phyloP scores from a whole-genome alignment of 1,140 invertebrate species.

The Papilio aristodemus region DNA sequence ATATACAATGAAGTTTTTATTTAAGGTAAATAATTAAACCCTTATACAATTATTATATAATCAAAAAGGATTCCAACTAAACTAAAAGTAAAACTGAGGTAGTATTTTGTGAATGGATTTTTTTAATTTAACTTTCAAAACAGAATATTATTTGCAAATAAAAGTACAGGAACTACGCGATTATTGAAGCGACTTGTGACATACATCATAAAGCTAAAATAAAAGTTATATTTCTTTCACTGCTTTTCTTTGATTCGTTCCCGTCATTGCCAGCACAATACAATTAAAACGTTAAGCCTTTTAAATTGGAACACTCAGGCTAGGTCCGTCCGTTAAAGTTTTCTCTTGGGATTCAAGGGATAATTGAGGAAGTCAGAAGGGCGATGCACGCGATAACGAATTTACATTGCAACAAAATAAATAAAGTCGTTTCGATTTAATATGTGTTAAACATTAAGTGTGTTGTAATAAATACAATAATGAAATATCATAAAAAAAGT shows the following conservation, averaged over 20 bases:
- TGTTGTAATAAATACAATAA: too few species aligned
- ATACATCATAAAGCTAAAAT: background rate
- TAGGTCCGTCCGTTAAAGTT: background rate
- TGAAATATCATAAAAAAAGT: too few species aligned
- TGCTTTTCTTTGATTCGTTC: background rate
- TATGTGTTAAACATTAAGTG: background rate
- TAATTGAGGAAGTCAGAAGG: constrained; percentile 16
- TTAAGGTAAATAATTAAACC: too few species aligned
- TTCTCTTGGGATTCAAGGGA: constrained; percentile 20
- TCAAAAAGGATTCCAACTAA: too few species aligned
- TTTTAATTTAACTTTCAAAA: too few species aligned
- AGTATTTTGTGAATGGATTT: too few species aligned
- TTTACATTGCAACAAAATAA: constrained; percentile 17
- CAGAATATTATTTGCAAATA: too few species aligned
- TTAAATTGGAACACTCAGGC: background rate
- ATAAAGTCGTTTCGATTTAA: background rate
- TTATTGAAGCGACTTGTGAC: too few species aligned
- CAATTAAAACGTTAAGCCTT: constrained; percentile 5
- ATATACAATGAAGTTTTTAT: too few species aligned
- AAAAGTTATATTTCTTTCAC: background rate
- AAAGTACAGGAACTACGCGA: too few species aligned
- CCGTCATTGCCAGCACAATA: constrained; percentile 2
- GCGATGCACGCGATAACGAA: background rate
- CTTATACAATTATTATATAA: too few species aligned
- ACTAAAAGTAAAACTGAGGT: too few species aligned